Evolutionary conservation across 1,140 invertebrate genomes (phyloP).

Genomic region (Drusus annulatus): DNA sequence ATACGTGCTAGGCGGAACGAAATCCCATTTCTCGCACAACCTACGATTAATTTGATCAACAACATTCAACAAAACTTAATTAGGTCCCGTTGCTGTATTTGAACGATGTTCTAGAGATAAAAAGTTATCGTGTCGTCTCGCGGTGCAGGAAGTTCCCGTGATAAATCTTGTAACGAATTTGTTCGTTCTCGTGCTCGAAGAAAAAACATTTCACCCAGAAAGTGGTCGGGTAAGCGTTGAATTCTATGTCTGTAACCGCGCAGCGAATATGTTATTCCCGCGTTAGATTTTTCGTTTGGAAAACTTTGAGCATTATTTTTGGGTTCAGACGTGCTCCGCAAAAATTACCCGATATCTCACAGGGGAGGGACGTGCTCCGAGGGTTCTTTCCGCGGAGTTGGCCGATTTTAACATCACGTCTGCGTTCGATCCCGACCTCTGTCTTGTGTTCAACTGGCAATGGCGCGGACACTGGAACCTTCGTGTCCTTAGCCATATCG

Average conservation of each 20-base stretch:
- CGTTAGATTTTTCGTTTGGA: constrained; percentile 51
- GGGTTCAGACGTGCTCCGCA: constrained; percentile 56
- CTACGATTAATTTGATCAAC: constrained; percentile 48
- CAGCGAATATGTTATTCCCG: constrained; percentile 56
- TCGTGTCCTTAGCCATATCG: constrained; percentile 7
- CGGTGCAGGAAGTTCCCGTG: constrained; percentile 22
- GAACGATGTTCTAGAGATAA: neutral
- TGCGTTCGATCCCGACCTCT: constrained; percentile 24
- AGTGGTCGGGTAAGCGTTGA: constrained; percentile 14
- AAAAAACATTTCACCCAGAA: constrained; percentile 11
- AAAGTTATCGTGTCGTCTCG: constrained; percentile 3
- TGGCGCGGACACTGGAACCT: constrained; percentile 33
- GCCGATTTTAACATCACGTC: constrained; percentile 45
- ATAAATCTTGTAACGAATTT: constrained; percentile 28
- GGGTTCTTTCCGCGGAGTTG: constrained; percentile 38
- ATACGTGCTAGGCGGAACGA: neutral
- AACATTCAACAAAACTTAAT: constrained; percentile 49
- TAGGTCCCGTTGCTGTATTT: constrained; percentile 29
- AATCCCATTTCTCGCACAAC: constrained; percentile 29
- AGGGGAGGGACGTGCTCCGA: constrained; percentile 31
- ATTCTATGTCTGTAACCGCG: constrained; percentile 43
- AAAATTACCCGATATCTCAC: constrained; percentile 53
- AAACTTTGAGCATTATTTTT: constrained; percentile 58
- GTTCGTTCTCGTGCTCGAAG: constrained; percentile 2
- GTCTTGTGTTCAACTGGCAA: constrained; percentile 22